Evolutionary conservation across 2,888 invertebrate genomes (phyloP), one percentile per base, ranked within the genome.

Genomic region (Raillietiella orientalis): DNA sequence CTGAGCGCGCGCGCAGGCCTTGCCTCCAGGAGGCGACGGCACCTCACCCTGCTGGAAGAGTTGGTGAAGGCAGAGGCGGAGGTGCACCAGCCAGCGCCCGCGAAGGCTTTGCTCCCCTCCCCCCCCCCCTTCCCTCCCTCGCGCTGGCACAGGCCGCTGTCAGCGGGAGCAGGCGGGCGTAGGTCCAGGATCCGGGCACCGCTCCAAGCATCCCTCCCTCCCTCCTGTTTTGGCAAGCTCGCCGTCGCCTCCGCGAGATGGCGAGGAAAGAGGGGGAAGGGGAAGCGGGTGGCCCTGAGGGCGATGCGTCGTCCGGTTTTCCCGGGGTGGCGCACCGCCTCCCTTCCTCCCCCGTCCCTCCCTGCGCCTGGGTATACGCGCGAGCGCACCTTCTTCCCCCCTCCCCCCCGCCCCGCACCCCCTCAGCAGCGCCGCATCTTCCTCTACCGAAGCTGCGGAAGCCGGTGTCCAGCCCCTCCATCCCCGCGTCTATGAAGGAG

Each of bases 381-480:
- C 8, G 19, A 19, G 19, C 6, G 19, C 6, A 19, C 19, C 19
- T n/a, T n/a, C 19, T n/a, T n/a, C 19, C 19, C 19, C 19, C 19
- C 19, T n/a, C 19, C 19, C 19, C 19, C 19, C 19, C 19, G n/a
- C 6, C n/a, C n/a, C n/a, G n/a, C n/a, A n/a, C n/a, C n/a, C n/a
- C n/a, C n/a, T n/a, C n/a, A n/a, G n/a, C n/a, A n/a, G n/a, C n/a
- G n/a, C n/a, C n/a, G n/a, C n/a, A n/a, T n/a, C n/a, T n/a, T n/a
- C n/a, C n/a, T n/a, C 19, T 17, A 17, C 19, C 19, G 19, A 17
- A 82, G 74, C 67, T 87, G 53, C 75, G 82, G 58, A 87, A 84
- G 62, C 84, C 84, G 55, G 72, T 72, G 53, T 84, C 84, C 53
- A 77, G 77, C 51, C 67, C 79, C 51, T 84, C 84, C 56, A 74